A percentile compares a stretch with the other conserved stretches of the same genome.
These are phyloP conservation scores for Ceuthmochares aereus DNA, from an alignment of 2,113 vertebrate genomes.

Conservation along the genomic window DNA sequence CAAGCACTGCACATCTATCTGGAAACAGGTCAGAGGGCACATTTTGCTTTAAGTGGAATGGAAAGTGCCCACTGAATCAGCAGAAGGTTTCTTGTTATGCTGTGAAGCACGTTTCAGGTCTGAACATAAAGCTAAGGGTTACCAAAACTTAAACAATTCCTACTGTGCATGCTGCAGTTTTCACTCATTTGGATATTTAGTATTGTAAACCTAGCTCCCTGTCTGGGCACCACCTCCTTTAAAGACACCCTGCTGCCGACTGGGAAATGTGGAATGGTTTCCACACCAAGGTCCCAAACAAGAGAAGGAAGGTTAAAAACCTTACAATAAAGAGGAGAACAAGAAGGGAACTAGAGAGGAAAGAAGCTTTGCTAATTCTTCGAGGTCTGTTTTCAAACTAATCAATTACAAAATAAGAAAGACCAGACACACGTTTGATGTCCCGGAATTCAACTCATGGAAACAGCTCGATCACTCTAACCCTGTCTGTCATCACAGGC, in stretches of 20 bases:
- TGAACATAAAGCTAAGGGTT: neutral
- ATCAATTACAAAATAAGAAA: neutral
- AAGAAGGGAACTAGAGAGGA: neutral
- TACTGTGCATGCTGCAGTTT: neutral
- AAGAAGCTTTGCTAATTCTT: neutral
- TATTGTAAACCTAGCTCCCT: neutral
- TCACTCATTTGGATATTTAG: neutral
- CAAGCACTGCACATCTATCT: neutral
- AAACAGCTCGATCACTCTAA: neutral
- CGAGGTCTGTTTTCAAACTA: neutral
- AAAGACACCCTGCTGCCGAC: neutral
- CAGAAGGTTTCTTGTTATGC: neutral
- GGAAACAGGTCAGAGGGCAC: neutral
- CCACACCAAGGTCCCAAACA: neutral
- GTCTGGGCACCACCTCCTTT: neutral
- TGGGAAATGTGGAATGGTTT: neutral
- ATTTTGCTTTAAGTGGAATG: neutral
- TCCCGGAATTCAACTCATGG: neutral
- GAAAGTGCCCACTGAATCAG: neutral
- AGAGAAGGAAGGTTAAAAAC: neutral
- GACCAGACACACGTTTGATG: neutral
- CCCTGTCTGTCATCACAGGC: neutral
- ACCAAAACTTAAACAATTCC: neutral
- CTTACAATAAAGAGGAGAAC: neutral
- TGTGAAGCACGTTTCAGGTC: neutral